phyloP scores from a whole-genome alignment of 2,113 vertebrate species.

The Dasyurus viverrinus region DNA sequence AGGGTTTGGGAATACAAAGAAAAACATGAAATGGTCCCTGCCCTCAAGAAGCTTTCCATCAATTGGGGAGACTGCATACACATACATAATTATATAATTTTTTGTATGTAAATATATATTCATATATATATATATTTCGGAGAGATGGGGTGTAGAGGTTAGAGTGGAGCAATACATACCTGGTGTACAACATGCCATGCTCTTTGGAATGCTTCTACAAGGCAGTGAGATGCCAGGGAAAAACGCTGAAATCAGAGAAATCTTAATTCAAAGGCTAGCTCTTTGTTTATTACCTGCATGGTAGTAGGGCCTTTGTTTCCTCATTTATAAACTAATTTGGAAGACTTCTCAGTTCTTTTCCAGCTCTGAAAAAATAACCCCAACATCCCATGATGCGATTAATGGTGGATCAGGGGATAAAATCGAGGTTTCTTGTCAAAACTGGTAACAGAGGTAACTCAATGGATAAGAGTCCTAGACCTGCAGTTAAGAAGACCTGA shows the following conservation, averaged over 20 bases:
- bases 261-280: background rate
- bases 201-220: background rate
- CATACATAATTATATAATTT: background rate
- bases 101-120: background rate
- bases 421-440: background rate
- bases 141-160: background rate
- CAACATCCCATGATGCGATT: background rate
- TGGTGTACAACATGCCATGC: background rate
- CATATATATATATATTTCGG: background rate
- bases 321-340: background rate
- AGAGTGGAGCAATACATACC: background rate
- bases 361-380: background rate
- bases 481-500: background rate
- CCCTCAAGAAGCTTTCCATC: background rate
- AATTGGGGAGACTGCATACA: background rate
- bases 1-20: background rate
- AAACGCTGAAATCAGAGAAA: background rate
- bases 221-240: background rate
- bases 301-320: background rate
- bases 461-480: background rate
- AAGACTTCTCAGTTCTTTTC: background rate
- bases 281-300: background rate
- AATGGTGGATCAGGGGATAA: background rate
- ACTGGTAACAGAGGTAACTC: background rate
- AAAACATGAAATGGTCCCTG: background rate